These are phyloP conservation scores for Trichosurus vulpecula DNA, from an alignment of 2,797 vertebrate genomes.

Conservation along the genomic window DNA sequence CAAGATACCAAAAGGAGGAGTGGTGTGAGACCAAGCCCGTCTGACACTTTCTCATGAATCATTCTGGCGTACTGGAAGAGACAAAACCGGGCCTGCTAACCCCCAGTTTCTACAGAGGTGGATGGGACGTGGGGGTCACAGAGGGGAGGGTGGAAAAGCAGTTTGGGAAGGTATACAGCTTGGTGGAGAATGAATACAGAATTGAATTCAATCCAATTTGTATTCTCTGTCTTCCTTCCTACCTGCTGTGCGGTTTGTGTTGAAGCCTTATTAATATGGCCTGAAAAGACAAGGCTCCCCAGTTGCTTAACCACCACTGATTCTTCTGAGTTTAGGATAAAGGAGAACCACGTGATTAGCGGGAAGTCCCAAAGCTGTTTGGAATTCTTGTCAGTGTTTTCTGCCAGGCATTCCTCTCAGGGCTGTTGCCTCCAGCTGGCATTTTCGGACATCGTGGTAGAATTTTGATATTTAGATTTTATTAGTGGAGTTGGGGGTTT, in stretches of 20 bases:
- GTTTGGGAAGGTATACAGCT: background rate
- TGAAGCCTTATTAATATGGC: background rate
- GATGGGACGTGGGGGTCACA: background rate
- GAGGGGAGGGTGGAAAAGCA: background rate
- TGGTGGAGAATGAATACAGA: background rate
- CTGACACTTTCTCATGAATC: background rate
- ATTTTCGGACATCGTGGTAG: background rate
- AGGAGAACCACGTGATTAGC: background rate
- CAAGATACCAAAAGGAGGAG: background rate
- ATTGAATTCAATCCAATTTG: background rate
- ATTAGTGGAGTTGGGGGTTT: background rate
- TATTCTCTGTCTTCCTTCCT: background rate
- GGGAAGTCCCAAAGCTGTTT: slow-evolving; percentile 5
- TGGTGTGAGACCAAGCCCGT: background rate
- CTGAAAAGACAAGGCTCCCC: background rate
- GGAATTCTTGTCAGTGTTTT: background rate
- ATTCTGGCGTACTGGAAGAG: background rate
- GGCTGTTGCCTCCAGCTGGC: background rate
- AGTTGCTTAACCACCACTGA: slow-evolving; percentile 50
- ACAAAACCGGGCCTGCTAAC: background rate
- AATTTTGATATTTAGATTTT: background rate
- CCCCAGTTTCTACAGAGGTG: background rate
- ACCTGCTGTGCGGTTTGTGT: background rate
- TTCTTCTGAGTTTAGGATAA: background rate
- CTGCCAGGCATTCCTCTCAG: background rate